Percentiles rank a stretch among this genome's conserved stretches.
phyloP scores from a whole-genome alignment of 2,888 invertebrate genomes.

The Stictocephala bisonia region DNA sequence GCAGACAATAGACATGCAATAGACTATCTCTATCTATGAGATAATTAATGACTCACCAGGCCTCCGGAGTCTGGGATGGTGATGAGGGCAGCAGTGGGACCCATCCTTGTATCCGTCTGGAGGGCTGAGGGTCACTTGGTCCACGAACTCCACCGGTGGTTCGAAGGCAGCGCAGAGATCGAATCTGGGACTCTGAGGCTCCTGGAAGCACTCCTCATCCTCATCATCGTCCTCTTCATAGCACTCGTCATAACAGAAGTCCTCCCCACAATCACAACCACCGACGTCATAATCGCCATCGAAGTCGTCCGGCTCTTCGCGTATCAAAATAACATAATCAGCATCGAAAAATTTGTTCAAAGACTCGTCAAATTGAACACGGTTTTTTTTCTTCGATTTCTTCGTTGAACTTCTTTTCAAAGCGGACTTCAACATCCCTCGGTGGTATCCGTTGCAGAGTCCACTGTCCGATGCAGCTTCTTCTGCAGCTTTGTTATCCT shows the following conservation, averaged over 20 bases:
- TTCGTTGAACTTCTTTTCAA: slow-evolving; percentile 61
- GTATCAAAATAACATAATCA: slow-evolving; percentile 90
- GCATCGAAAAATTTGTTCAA: slow-evolving; percentile 93
- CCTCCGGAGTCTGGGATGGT: slow-evolving; percentile 39
- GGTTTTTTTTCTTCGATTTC: slow-evolving; percentile 74
- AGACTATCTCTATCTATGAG: too few species aligned
- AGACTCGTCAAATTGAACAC: slow-evolving; percentile 89
- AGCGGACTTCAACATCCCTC: slow-evolving; percentile 53
- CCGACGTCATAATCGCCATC: slow-evolving; percentile 76
- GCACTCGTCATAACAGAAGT: slow-evolving; percentile 73
- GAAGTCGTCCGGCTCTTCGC: slow-evolving; percentile 87
- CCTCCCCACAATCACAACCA: slow-evolving; percentile 76
- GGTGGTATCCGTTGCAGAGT: slow-evolving; percentile 48
- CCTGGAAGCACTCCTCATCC: slow-evolving; percentile 55
- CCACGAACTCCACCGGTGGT: slow-evolving; percentile 78
- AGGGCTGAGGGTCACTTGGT: slow-evolving; percentile 87
- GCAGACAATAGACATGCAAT: not conserved
- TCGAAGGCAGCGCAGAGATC: slow-evolving; percentile 67
- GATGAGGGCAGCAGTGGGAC: slow-evolving; percentile 62
- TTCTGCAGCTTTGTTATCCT: slow-evolving; percentile 51
- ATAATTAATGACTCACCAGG: slow-evolving; percentile 19
- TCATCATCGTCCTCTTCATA: slow-evolving; percentile 64
- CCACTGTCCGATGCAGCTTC: slow-evolving; percentile 45
- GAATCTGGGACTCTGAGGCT: slow-evolving; percentile 30
- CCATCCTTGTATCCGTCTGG: slow-evolving; percentile 93